These are phyloP conservation scores for Willisornis vidua DNA, from an alignment of 2,113 vertebrate species.

Conservation along the genomic window DNA sequence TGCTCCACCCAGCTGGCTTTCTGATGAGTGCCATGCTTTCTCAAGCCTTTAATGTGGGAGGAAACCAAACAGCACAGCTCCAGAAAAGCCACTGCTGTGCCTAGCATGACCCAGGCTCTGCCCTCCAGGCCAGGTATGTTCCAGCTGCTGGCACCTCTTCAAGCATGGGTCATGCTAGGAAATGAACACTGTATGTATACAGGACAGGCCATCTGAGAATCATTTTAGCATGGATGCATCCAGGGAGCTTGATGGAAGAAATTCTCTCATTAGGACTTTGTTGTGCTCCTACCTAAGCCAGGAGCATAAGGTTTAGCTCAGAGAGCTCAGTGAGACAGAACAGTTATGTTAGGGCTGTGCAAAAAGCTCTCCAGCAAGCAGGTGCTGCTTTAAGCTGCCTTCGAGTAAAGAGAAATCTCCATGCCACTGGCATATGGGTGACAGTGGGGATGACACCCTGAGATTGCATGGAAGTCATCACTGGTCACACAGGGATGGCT, in stretches of 20 bases:
- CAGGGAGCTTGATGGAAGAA: not conserved
- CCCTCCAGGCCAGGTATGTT: not conserved
- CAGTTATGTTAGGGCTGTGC: not conserved
- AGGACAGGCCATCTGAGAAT: not conserved
- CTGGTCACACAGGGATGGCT: fast-evolving
- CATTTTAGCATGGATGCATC: not conserved
- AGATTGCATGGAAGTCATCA: fast-evolving
- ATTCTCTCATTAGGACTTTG: not conserved
- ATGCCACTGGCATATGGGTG: not conserved
- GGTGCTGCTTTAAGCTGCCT: not conserved
- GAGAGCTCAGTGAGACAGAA: not conserved
- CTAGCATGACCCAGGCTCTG: not conserved
- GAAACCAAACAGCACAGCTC: not conserved
- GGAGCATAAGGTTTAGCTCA: not conserved
- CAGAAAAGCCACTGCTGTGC: not conserved
- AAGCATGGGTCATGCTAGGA: fast-evolving
- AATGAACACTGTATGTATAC: not conserved
- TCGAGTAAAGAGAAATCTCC: not conserved
- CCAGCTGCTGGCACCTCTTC: not conserved
- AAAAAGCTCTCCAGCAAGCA: not conserved
- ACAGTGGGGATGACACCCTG: not conserved
- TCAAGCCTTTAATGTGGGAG: not conserved
- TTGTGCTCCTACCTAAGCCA: not conserved
- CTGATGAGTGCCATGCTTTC: not conserved
- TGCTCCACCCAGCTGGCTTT: not conserved